Evolutionary conservation across 2,113 vertebrate genomes (phyloP), one percentile per base, ranked within the genome.

Genomic region (Ibidorhyncha struthersii): DNA sequence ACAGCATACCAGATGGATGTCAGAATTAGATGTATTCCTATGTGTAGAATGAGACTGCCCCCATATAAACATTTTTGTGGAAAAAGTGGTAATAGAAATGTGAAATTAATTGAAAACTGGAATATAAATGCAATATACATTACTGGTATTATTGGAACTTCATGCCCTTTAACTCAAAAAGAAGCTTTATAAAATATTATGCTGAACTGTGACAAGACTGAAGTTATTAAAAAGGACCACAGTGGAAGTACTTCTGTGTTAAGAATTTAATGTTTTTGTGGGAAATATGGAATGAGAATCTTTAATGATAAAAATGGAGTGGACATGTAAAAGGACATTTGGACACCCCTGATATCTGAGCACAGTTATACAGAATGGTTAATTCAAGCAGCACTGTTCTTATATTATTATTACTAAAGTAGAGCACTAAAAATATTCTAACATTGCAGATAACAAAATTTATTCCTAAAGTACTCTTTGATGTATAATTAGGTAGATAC

Each of bases 401-500:
- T 90, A 86, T 61, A 82, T 81, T 93, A 82, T 81, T 93, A 95
- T 90, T 91, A 86, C 27, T 80, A 52, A 96, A 92, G 81, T 89
- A 95, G 84, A 94, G 80, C 79, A 55, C 92, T 92, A 78, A 91
- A 96, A 90, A 93, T 95, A 61, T 45, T 91, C 76, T 83, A 96
- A 93, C 76, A 79, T 61, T 89, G 79, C 79, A 96, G 92, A 95
- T 89, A 95, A 94, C 89, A 93, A 91, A 96, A 94, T 91, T 92
- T 93, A 96, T 96, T 98, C 88, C 90, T 92, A 82, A 96, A 96
- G 73, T 90, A 82, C 62, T 90, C 86, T 96, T 97, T 98, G 97
- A 98, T 97, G 94, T 97, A 95, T 98, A 98, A 98, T 98, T 98
- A 98, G 97, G 96, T 97, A 93, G 96, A 85, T 87, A 95, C 43